Conservation (phyloP, 2,113 vertebrate genomes). For the Elgaria multicarinata region DNA sequence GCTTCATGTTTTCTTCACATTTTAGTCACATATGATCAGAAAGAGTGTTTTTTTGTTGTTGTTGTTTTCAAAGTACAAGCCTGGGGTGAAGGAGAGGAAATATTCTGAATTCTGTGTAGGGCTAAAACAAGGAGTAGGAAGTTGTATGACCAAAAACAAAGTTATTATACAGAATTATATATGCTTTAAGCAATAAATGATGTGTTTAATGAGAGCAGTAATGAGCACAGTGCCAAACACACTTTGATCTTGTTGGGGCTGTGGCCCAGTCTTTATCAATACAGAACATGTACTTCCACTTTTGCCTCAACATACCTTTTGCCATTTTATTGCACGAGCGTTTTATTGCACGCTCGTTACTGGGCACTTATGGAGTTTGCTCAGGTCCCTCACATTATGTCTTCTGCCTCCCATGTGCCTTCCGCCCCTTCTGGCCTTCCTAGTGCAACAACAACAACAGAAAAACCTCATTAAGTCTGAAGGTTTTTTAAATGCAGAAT, state of each 20-base stretch:
- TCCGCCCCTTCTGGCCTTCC: too few species aligned
- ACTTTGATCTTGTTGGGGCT: not conserved
- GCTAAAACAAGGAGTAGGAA: not conserved
- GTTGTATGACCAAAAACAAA: not conserved
- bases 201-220: slow-evolving; percentile 46
- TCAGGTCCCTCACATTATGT: too few species aligned
- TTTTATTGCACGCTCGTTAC: too few species aligned
- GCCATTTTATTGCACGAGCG: too few species aligned
- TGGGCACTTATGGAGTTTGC: too few species aligned
- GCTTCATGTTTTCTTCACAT: slow-evolving; percentile 33
- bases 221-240: slow-evolving; percentile 34
- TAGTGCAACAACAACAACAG: too few species aligned
- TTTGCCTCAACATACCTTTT: too few species aligned
- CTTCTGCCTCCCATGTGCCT: too few species aligned
- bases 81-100: slow-evolving; percentile 6
- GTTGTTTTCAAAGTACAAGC: not conserved
- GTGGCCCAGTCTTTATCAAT: not conserved
- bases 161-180: slow-evolving; percentile 1
- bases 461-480: too few species aligned
- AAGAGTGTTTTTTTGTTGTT: not conserved
- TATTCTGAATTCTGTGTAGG: not conserved
- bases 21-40: not conserved
- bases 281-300: not conserved
- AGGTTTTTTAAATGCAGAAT: too few species aligned
- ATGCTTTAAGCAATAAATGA: slow-evolving; percentile 19